Evolutionary conservation across 2,888 invertebrate genomes (phyloP), one percentile per base, ranked within the genome.

Genomic region (Pristionchus exspectatus): DNA sequence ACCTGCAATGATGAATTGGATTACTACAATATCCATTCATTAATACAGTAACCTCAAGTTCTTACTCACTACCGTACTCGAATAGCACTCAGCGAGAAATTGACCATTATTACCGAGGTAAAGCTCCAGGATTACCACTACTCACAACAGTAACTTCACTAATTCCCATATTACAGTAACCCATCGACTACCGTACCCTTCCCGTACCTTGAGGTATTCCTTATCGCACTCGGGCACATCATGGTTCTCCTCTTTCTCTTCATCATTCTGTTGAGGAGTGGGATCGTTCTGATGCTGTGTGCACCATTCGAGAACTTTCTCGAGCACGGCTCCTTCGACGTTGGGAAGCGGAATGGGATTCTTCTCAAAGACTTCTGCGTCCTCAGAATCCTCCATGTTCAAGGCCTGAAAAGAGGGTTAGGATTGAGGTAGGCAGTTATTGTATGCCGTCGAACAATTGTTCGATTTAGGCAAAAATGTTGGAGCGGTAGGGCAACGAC

Each of bases 291-390:
- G 27, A 27, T 69, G 69, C 30, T 69, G 9, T 1, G 2, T 27
- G 69, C 69, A 69, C 69, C 69, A 69, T 27, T 69, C 69, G 7
- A 69, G 5, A 9, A 69, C 69, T 14, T 69, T 63, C 63, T 63
- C n/a, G 38, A n/a, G 77, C 33, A 77, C 77, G 9, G 12, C 30
- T 21, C 7, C 77, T 2, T n/a, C n/a, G 30, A 77, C 77, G 33
- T 77, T 77, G 77, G 44, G 77, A 33, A 77, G 33, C 16, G 77
- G 77, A 30, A 77, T 77, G 18, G 77, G 77, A 21, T 77, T 44
- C 30, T 77, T n/a, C 18, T 18, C 21, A 33, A 63, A 63, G 63
- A 63, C 63, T 7, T n/a, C 44, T 2, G 16, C 27, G 77, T 44
- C 63, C 18, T 21, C n/a, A 1, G 33, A 18, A 30, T 77, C 77